Evolutionary conservation across 1,140 invertebrate genomes (phyloP), one percentile per base, ranked within the genome.

Genomic region (Pemphigus obesinymphae): DNA sequence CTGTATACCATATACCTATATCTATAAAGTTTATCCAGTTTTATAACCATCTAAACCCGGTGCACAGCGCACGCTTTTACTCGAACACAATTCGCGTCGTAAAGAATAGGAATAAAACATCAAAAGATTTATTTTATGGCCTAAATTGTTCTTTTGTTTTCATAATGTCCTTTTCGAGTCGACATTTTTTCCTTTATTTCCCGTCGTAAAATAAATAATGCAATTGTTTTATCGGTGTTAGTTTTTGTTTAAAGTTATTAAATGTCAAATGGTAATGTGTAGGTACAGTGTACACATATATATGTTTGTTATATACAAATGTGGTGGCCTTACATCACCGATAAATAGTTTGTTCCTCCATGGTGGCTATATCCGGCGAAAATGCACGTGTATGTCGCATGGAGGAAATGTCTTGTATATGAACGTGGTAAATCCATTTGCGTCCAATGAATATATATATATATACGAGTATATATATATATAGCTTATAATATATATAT

Each of bases 71-170:
- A 23, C 63, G 23, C 2, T 29, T 70, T 70, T 43, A 70, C 40
- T 43, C 68, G 15, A 43, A 45, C 40, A 45, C 68, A 17, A 45
- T 70, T 70, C 45, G 37, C 40, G 40, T 45, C 40, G 26, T 45
- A 70, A 70, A 26, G 23, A 70, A 37, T 37, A 70, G 5, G 37
- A 40, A 70, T 70, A 70, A 68, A 70, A 70, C 66, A 70, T 70
- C 66, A 70, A 70, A 70, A 70, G 68, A 70, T 70, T 70, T 70
- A 70, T 70, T 70, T 70, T 43, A 45, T 45, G 40, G 29, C 13
- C 68, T 45, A 70, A 70, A 70, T 70, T 70, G 68, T 70, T 70
- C 66, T 70, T 70, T 70, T 70, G 37, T 70, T 43, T 26, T 10
- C 15, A 29, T 70, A 70, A 70, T 70, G 40, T 43, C 23, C 13